A percentile compares a stretch with the other conserved stretches of the same genome.
Evolutionary conservation across 2,888 invertebrate genomes (phyloP).

Genomic region (Lysandra bellargus): DNA sequence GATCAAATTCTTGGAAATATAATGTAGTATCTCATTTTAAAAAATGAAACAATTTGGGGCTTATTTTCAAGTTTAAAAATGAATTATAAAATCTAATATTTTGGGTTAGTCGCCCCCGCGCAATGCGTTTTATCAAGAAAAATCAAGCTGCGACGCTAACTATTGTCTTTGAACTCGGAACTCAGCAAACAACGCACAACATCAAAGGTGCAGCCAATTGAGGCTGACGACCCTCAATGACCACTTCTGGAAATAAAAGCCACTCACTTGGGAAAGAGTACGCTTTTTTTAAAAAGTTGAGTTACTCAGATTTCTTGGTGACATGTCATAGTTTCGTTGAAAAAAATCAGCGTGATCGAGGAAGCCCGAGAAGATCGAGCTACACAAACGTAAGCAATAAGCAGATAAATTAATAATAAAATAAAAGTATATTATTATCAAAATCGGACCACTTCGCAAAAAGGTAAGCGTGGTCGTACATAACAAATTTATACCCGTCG

Average conservation of each 20-base stretch:
- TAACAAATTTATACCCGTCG: no score
- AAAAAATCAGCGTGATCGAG: neutral
- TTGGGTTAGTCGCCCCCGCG: neutral
- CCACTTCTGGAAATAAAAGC: constrained; percentile 20
- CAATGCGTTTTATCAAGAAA: constrained; percentile 1
- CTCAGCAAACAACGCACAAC: constrained; percentile 8
- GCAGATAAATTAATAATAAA: neutral
- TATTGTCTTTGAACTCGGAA: constrained; percentile 14
- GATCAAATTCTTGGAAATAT: no score
- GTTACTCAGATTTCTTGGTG: neutral
- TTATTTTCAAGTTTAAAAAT: no score
- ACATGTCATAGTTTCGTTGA: neutral
- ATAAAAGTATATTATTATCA: no score
- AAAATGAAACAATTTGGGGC: no score
- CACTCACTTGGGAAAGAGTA: neutral
- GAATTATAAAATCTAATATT: no score
- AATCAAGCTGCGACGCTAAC: constrained; percentile 3
- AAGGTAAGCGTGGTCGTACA: no score
- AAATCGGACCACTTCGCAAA: no score
- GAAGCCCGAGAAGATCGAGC: neutral
- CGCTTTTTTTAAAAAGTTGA: neutral
- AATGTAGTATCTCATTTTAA: no score
- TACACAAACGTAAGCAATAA: neutral
- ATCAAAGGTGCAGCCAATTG: constrained; percentile 14
- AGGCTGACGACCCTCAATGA: constrained; percentile 19